Conservation (phyloP, 2,888 invertebrate species). For the Protophormia terraenovae region DNA sequence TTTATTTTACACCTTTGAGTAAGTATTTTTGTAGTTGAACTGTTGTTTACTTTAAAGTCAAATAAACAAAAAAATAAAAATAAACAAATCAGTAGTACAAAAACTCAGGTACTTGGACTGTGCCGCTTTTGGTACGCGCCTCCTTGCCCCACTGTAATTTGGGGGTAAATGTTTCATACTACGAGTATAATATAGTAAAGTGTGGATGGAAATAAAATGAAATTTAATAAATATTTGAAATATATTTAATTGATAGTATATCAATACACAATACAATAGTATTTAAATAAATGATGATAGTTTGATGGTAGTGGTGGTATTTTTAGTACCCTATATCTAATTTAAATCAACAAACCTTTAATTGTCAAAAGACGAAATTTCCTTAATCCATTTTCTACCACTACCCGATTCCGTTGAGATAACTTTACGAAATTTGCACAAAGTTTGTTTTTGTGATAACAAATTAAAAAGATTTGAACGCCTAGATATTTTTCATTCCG, state of each 20-base stretch:
- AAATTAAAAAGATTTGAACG: too few species aligned
- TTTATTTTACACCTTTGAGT: conserved; percentile 36
- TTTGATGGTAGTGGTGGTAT: background rate
- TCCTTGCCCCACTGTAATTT: background rate
- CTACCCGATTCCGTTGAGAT: too few species aligned
- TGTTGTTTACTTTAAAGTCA: conserved; percentile 36
- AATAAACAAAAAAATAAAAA: conserved; percentile 33
- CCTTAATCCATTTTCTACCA: too few species aligned
- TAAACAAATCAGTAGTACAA: conserved; percentile 41
- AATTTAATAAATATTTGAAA: conserved; percentile 17
- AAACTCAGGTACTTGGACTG: background rate
- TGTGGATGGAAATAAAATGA: background rate
- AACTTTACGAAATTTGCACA: too few species aligned
- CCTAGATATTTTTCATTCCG: too few species aligned
- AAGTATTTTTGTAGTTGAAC: conserved; percentile 14
- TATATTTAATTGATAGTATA: conserved; percentile 19
- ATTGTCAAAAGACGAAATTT: too few species aligned
- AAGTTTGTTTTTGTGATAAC: too few species aligned
- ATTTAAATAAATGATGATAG: too few species aligned
- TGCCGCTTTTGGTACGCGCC: background rate
- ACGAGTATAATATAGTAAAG: background rate
- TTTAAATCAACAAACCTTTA: too few species aligned
- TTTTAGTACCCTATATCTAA: too few species aligned
- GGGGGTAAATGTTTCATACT: background rate
- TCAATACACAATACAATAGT: background rate